Evolutionary conservation across 92 coral and sea anemone species (phyloP), one percentile per base, ranked within the genome.

Genomic region (Porites evermanni): DNA sequence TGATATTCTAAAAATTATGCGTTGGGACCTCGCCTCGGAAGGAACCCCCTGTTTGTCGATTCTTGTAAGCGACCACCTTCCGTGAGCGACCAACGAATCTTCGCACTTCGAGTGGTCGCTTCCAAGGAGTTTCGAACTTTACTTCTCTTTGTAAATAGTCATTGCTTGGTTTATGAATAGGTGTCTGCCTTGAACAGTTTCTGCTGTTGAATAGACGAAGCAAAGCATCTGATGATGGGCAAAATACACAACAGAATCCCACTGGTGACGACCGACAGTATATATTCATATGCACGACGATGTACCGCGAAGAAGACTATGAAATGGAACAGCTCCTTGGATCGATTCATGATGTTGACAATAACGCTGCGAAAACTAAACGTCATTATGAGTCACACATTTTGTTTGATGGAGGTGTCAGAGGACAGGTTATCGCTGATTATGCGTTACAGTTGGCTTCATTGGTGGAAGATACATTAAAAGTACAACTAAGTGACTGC

Each of bases 241-340:
- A 79, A 70, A 74, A 79, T 20, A 21, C 72, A 72, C 89, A 79
- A 23, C 58, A 88, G 51, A 64, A 88, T 1, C 74, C 75, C 24
- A n/a, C 92, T 7, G 77, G 89, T 24, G 77, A 94, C 69, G 81
- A 91, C 14, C 68, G 6, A 38, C 47, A 38, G 47, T 38, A 89
- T 0, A 60, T 92, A 67, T 94, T 94, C 78, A 89, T 94, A 80
- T 94, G 98, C 60, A 89, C 98, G 8, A 94, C 98, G 14, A 88
- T 94, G 98, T 92, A 94, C 74, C 98, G 87, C 32, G 98, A 94
- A 59, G 92, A 88, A 29, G 88, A 86, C 64, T 80, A 82, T 19
- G 88, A 92, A 53, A 89, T 94, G 94, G 95, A 93, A 32, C 95
- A 94, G 21, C 79, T 86, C 38, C 88, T 93, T 11, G 84, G 82